Conservation (phyloP, 1,140 invertebrate species). For the Caenorhabditis tropicalis region DNA sequence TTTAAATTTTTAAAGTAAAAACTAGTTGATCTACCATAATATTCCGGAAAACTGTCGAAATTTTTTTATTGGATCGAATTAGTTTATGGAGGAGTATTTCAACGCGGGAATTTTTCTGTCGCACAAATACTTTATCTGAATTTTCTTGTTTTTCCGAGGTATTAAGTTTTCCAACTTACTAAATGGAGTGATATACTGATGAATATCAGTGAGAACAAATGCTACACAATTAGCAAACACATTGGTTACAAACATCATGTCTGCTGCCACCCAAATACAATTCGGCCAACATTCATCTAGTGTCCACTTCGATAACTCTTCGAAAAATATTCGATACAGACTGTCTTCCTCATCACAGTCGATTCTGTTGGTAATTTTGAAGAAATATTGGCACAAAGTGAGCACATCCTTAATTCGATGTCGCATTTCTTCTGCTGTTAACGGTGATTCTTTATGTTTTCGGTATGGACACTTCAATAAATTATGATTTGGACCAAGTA, state of each 20-base stretch:
- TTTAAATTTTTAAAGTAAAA: neutral
- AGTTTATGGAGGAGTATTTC: conserved; percentile 6
- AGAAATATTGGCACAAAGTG: conserved; percentile 7
- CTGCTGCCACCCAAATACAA: conserved; percentile 14
- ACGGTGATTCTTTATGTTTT: conserved; percentile 8
- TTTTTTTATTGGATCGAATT: neutral
- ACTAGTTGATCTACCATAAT: neutral
- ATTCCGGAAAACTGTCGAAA: neutral
- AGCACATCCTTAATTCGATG: conserved; percentile 1
- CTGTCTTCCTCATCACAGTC: conserved; percentile 24
- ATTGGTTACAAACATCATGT: conserved; percentile 27
- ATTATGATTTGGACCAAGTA: neutral
- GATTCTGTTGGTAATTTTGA: neutral
- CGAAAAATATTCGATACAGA: neutral
- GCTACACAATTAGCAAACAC: neutral
- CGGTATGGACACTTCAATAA: neutral
- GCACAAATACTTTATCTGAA: conserved; percentile 3
- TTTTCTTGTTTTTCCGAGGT: neutral
- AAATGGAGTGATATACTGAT: conserved; percentile 1
- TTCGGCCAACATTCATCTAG: neutral
- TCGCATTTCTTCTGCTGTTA: conserved; percentile 9
- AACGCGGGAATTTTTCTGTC: neutral
- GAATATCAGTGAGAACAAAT: neutral
- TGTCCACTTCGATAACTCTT: conserved; percentile 6
- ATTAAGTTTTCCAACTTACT: neutral